phyloP scores from a whole-genome alignment of 2,888 invertebrate species.

The Eristalis tenax region DNA sequence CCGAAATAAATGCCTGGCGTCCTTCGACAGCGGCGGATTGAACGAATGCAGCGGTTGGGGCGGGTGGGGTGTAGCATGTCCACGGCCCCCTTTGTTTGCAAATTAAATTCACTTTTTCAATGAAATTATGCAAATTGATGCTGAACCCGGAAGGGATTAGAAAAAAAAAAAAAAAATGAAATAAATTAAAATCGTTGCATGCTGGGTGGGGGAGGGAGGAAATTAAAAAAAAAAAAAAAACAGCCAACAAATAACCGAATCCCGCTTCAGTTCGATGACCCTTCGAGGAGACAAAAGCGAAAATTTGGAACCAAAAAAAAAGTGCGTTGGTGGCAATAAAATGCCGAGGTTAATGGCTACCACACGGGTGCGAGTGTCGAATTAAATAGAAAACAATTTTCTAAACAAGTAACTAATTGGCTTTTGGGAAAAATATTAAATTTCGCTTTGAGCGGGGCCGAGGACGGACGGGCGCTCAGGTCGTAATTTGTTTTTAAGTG shows the following conservation, averaged over 20 bases:
- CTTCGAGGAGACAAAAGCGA: not conserved
- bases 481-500: conserved; percentile 1
- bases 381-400: not conserved
- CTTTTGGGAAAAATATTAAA: not conserved
- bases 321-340: not conserved
- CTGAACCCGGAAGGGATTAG: not conserved
- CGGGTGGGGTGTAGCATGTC: no score
- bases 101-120: not conserved
- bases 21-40: not conserved
- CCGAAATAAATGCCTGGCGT: not conserved
- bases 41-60: no score
- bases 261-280: not conserved
- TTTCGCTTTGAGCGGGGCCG: not conserved
- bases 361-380: not conserved
- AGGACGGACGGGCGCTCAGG: not conserved
- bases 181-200: not conserved
- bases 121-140: not conserved
- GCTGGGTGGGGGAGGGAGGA: not conserved
- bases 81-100: not conserved
- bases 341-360: not conserved
- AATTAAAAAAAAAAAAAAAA: not conserved
- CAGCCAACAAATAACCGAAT: no score
- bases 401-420: not conserved
- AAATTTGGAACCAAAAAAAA: not conserved
- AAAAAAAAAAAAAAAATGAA: not conserved